Base-by-base conservation (phyloP, 2,113 vertebrate species). In the Xyrauchen texanus region DNA sequence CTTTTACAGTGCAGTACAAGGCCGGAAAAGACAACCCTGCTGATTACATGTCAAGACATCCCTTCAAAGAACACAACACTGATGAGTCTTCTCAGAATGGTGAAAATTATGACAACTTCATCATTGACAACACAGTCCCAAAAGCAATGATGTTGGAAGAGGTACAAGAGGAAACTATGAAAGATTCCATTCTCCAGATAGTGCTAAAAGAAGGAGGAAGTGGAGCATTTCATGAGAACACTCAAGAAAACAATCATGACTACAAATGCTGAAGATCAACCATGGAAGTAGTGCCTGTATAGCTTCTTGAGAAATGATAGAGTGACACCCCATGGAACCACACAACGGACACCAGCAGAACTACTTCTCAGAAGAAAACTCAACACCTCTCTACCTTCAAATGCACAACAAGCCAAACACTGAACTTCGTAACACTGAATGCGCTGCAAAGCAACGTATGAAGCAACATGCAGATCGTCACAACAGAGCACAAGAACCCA, bases 231-330 rank as follows among this genome's bases (percentile, higher is more conserved):
- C 21, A 63, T 63, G 34, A 9, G 10, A 63, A 63, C 5, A 11
- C 61, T 63, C 34, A 63, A 63, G 8, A 44, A 63, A 21, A 44
- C 61, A 63, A 10, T 44, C 10, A 44, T 42, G 34, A 63, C 61
- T 5, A 63, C 61, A 4, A 44, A 63, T 6, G 34, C 34, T 44
- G 62, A 64, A 13, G 62, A 3, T 42, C 42, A 64, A 63, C 34
- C 9, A 7, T 63, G 34, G 61, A 63, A 63, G 10, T 10, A 63
- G 61, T 63, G 61, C 34, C 61, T 63, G 61, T 63, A 63, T 62
- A 62, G 34, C 11, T 63, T 63, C 10, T 5, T 63, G 4, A 63
- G 61, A 63, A 63, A 63, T 44, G 42, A 63, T 5, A 63, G 61
- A 63, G 61, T 21, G 42, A 63, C 61, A 34, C 21, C 61, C 5